Conservation (phyloP, 2,797 vertebrate genomes). For the Sarcoramphus papa region DNA sequence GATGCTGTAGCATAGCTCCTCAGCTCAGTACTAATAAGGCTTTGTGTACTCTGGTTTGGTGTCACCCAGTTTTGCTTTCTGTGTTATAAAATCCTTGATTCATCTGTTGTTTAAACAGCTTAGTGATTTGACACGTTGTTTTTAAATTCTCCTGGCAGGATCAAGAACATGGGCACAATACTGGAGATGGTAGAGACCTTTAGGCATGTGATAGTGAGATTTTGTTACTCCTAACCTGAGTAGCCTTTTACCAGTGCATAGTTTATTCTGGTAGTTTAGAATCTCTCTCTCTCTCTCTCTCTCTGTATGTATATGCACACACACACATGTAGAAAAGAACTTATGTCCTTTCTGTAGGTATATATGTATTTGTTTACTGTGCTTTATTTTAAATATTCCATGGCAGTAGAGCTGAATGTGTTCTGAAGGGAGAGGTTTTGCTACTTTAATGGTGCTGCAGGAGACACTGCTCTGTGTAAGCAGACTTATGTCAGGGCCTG, state of each 20-base stretch:
- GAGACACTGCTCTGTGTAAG: background rate
- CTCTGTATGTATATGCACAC: background rate
- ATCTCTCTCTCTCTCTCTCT: background rate
- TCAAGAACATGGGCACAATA: background rate
- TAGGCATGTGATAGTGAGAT: background rate
- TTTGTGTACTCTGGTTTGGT: background rate
- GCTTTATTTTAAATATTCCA: background rate
- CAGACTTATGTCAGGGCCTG: background rate
- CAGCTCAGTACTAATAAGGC: background rate
- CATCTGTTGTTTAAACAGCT: background rate
- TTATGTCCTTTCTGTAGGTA: background rate
- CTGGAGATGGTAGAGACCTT: background rate
- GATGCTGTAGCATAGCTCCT: background rate
- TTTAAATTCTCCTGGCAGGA: background rate
- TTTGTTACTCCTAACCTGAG: background rate
- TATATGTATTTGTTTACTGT: background rate
- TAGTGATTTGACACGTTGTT: background rate
- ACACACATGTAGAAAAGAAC: background rate
- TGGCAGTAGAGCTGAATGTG: background rate
- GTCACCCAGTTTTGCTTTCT: background rate
- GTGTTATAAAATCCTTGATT: background rate
- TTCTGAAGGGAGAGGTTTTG: background rate
- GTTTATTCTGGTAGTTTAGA: background rate
- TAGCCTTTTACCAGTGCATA: background rate
- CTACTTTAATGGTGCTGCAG: background rate